phyloP scores from a whole-genome alignment of 2,888 invertebrate species.

The Tipula confusa region DNA sequence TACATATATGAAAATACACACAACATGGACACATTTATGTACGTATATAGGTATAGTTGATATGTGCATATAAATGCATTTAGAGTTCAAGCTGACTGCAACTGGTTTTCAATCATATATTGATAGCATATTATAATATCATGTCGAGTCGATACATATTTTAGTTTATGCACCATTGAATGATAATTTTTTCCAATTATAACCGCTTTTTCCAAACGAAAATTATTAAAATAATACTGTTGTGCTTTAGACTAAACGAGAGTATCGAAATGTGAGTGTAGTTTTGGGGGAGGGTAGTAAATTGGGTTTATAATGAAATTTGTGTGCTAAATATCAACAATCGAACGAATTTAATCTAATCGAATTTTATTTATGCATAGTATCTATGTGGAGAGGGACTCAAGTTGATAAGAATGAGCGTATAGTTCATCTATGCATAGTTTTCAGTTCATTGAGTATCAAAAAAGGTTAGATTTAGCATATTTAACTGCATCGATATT shows the following conservation, averaged over 20 bases:
- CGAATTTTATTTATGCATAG: not conserved
- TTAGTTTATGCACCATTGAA: not conserved
- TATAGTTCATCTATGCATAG: no score
- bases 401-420: no score
- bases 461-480: no score
- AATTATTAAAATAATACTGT: not conserved
- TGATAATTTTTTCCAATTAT: not conserved
- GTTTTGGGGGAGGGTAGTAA: no score
- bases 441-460: no score
- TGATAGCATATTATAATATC: not conserved
- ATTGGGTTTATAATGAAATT: not conserved
- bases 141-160: not conserved
- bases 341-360: not conserved
- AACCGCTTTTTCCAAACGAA: not conserved
- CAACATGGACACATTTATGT: no score
- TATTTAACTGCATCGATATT: no score
- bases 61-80: not conserved
- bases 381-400: no score
- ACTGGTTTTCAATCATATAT: not conserved
- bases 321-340: not conserved
- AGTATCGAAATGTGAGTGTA: not conserved
- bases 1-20: not conserved
- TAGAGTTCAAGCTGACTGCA: not conserved
- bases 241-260: not conserved
- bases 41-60: no score